Evolutionary conservation across 2,888 invertebrate species (phyloP).

Genomic region (Ceriagrion tenellum): DNA sequence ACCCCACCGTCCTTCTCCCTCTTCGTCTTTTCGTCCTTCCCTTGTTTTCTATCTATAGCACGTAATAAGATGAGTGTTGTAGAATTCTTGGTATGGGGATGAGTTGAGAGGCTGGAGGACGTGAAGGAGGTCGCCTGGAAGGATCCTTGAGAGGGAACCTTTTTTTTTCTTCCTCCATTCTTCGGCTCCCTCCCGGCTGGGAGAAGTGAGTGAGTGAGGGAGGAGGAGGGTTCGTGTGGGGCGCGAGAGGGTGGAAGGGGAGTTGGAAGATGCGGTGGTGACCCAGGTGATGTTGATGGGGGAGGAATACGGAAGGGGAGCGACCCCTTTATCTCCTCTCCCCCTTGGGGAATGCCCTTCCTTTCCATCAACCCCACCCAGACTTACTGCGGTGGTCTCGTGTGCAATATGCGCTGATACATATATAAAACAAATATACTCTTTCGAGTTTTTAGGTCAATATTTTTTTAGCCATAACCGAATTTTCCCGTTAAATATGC

Average conservation of each 20-base stretch:
- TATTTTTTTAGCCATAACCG: background rate
- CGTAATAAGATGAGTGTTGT: constrained; percentile 30
- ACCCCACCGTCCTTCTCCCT: background rate
- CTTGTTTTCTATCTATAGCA: constrained; percentile 45
- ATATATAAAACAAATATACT: background rate
- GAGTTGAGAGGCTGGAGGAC: background rate
- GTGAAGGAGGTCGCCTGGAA: constrained; percentile 14
- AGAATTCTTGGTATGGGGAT: constrained; percentile 10
- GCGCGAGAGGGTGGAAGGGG: background rate
- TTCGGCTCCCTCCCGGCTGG: background rate
- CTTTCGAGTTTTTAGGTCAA: background rate
- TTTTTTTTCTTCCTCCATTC: background rate
- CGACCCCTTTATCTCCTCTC: background rate
- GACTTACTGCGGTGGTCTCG: background rate
- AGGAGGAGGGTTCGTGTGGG: too few species aligned
- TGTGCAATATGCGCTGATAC: background rate
- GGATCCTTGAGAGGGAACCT: background rate
- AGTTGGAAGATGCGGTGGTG: background rate
- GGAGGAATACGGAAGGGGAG: background rate
- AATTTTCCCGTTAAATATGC: background rate
- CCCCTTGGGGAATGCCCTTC: background rate
- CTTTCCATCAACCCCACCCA: background rate
- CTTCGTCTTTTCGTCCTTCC: background rate
- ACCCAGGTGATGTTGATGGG: background rate
- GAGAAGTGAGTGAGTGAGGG: background rate